Conservation (phyloP, 2,797 vertebrate genomes). For the Leptodactylus fallax region DNA sequence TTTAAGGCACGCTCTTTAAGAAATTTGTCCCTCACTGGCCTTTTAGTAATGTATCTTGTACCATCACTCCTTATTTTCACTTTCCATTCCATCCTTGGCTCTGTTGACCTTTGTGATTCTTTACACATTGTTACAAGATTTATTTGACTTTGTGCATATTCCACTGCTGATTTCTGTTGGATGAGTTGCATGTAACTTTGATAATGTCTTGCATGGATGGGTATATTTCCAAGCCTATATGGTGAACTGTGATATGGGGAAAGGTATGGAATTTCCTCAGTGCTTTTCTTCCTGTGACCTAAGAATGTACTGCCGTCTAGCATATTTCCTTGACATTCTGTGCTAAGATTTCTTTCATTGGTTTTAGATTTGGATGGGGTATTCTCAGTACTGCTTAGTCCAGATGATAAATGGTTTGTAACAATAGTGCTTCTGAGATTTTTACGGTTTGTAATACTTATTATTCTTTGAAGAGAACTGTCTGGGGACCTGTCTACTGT, state of each 20-base stretch:
- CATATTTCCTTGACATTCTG: slow-evolving; percentile 75
- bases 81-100: slow-evolving; percentile 97
- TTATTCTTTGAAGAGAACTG: slow-evolving; percentile 89
- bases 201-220: slow-evolving; percentile 91
- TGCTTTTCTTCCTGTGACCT: slow-evolving; percentile 72
- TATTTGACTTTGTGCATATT: slow-evolving; percentile 93
- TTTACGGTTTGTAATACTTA: slow-evolving; percentile 90
- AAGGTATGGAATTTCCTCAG: slow-evolving; percentile 85
- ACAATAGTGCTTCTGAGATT: slow-evolving; percentile 83
- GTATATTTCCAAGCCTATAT: slow-evolving; percentile 86
- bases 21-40: slow-evolving; percentile 93
- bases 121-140: slow-evolving; percentile 89
- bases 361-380: slow-evolving; percentile 76
- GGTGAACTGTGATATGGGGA: slow-evolving; percentile 90
- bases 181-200: slow-evolving; percentile 98
- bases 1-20: slow-evolving; percentile 94
- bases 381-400: slow-evolving; percentile 73
- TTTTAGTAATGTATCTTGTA: slow-evolving; percentile 94
- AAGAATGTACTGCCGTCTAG: slow-evolving; percentile 75
- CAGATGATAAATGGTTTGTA: slow-evolving; percentile 69
- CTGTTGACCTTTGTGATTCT: slow-evolving; percentile 79
- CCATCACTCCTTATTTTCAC: slow-evolving; percentile 95
- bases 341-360: slow-evolving; percentile 76
- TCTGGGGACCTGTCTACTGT: slow-evolving; percentile 90
- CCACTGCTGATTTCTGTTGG: slow-evolving; percentile 92